phyloP scores from a whole-genome alignment of 1,140 invertebrate genomes.

The Melanaphis sacchari region DNA sequence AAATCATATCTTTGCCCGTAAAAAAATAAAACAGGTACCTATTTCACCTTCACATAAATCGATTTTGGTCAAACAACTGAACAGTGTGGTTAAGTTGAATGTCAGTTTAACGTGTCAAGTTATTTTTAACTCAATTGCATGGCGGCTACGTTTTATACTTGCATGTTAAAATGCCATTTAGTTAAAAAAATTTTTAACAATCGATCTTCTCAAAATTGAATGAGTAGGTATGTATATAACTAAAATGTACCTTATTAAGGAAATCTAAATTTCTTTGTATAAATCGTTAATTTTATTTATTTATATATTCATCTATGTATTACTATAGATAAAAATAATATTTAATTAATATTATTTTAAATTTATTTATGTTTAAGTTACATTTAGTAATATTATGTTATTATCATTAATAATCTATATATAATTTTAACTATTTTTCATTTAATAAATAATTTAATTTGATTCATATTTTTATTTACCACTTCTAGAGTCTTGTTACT shows the following conservation, averaged over 20 bases:
- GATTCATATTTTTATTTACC: background rate
- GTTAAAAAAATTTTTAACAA: background rate
- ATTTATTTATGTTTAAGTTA: background rate
- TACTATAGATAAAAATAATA: background rate
- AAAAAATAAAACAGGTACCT: background rate
- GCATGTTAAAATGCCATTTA: constrained; percentile 14
- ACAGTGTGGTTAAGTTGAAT: background rate
- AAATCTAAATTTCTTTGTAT: background rate
- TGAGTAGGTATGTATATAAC: no score
- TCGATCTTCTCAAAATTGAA: background rate
- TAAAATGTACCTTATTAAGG: background rate
- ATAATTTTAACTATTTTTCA: background rate
- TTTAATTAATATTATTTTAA: background rate
- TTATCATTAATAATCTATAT: background rate
- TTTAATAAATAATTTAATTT: background rate
- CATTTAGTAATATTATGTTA: background rate
- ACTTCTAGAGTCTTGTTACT: constrained; percentile 18
- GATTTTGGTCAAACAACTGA: background rate
- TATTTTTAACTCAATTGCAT: background rate
- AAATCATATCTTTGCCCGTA: background rate
- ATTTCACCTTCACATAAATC: background rate
- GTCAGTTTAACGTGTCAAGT: background rate
- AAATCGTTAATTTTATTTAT: background rate
- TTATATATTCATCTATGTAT: background rate
- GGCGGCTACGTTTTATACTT: background rate